Evolutionary conservation across 2,888 invertebrate species (phyloP), one percentile per base, ranked within the genome.

Genomic region (Netelia virgata): DNA sequence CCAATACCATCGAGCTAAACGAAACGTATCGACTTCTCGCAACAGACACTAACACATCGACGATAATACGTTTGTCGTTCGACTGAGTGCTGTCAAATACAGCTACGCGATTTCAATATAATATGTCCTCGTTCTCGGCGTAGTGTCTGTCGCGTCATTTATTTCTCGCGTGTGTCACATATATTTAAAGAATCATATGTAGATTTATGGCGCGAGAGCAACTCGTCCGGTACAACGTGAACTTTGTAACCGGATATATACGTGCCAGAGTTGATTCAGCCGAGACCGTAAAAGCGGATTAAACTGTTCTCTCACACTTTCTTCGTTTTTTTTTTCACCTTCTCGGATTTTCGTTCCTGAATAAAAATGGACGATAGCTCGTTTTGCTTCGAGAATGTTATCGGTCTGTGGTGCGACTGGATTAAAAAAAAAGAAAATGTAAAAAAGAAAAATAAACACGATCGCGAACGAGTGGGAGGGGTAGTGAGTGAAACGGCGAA

Each of bases 51-150:
- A 50, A 16, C 41, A 28, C 76, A 23, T 6, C 23, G 10, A 47
- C 47, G 41, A 1, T 36, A 36, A 36, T 10, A 75, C 64, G 50
- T 20, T 9, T 14, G 3, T 43, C n/a, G 50, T 11, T n/a, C 16
- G 53, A 36, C n/a, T 16, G 16, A 16, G 11, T 18, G 14, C 18
- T 50, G 69, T 77, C 18, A 50, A 61, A 57, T 57, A 23, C 57
- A 43, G 55, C 47, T 69, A 77, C 47, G 47, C 59, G 50, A 77
- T 69, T 69, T 69, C 59, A 59, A 69, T 77, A 36, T 36, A 77
- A 69, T 53, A 69, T 50, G 77, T 61, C 23, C 50, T 20, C 18
- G 8, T n/a, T 57, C 57, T 57, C 57, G 8, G 9, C 6, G 9
- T 57, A 14, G 18, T 57, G 18, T 20, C n/a, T 6, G n/a, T 28